These are phyloP conservation scores for Ectobius pallidus DNA, from an alignment of 2,888 invertebrate species.

Conservation along the genomic window DNA sequence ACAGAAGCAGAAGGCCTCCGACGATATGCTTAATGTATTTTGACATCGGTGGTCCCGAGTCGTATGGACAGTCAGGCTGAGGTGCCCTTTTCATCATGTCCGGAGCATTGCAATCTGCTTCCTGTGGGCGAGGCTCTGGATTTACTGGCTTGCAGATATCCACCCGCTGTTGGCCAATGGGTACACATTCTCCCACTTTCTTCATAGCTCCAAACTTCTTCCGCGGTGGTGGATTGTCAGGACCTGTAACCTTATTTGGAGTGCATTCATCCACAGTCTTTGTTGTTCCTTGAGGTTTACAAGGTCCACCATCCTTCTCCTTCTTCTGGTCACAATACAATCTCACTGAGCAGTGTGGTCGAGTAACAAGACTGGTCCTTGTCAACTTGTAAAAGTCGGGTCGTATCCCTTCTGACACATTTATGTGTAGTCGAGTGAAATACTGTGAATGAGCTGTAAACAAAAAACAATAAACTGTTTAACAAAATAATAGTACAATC, in stretches of 20 bases:
- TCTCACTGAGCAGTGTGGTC: not conserved
- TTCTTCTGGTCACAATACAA: not conserved
- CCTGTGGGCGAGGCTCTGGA: not conserved
- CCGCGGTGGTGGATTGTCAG: no score
- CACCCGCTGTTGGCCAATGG: not conserved
- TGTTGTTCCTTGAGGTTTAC: not conserved
- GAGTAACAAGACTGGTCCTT: not conserved
- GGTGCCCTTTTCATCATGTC: not conserved
- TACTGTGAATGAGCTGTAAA: not conserved
- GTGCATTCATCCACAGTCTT: not conserved
- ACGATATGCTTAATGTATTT: not conserved
- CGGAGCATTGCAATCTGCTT: not conserved
- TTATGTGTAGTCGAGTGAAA: not conserved
- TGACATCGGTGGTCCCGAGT: no score
- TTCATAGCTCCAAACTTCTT: no score
- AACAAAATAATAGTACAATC: not conserved
- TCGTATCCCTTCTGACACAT: not conserved
- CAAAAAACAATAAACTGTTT: not conserved
- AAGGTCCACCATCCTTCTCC: not conserved
- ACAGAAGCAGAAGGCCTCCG: slow-evolving; percentile 1
- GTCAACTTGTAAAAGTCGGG: no score
- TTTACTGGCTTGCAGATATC: not conserved
- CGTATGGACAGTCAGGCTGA: not conserved
- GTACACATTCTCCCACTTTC: not conserved
- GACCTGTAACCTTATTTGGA: no score